Evolutionary conservation across 2,888 invertebrate species (phyloP).

Genomic region (Crepidodera aurea): DNA sequence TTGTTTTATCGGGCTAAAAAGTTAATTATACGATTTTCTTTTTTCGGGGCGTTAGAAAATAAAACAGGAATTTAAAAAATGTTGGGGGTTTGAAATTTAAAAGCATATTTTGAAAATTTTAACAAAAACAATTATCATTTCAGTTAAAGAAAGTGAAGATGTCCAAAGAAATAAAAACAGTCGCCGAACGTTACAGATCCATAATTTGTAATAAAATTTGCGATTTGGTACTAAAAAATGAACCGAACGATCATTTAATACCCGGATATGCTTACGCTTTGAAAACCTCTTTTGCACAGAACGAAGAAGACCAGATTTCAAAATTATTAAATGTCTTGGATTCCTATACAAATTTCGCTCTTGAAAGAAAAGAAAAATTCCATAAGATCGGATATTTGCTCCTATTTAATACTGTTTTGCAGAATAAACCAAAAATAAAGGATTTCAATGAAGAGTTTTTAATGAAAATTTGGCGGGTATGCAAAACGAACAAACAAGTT

Average conservation of each 20-base stretch:
- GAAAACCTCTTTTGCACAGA: constrained; percentile 42
- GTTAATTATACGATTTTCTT: no score
- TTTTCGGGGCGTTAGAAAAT: no score
- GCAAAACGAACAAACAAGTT: constrained; percentile 36
- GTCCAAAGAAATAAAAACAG: constrained; percentile 44
- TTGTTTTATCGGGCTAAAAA: no score
- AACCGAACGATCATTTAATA: constrained; percentile 29
- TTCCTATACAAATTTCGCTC: constrained; percentile 43
- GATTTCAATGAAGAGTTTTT: constrained; percentile 46
- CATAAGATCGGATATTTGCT: constrained; percentile 43
- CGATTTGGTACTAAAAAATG: constrained; percentile 42
- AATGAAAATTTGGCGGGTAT: constrained; percentile 49
- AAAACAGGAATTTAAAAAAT: no score
- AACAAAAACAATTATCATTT: no score
- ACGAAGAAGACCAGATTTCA: constrained; percentile 39
- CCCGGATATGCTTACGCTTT: constrained; percentile 42
- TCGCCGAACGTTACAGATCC: constrained; percentile 41
- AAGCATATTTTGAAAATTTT: no score
- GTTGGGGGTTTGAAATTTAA: no score
- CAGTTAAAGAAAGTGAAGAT: constrained; percentile 52
- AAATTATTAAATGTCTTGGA: constrained; percentile 41
- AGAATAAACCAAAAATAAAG: constrained; percentile 50
- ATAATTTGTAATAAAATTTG: constrained; percentile 44
- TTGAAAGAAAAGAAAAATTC: constrained; percentile 40
- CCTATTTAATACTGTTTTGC: constrained; percentile 52